Percentiles rank a stretch among this genome's conserved stretches.
Evolutionary conservation across 2,113 vertebrate species (phyloP).

Genomic region (Podiceps cristatus): DNA sequence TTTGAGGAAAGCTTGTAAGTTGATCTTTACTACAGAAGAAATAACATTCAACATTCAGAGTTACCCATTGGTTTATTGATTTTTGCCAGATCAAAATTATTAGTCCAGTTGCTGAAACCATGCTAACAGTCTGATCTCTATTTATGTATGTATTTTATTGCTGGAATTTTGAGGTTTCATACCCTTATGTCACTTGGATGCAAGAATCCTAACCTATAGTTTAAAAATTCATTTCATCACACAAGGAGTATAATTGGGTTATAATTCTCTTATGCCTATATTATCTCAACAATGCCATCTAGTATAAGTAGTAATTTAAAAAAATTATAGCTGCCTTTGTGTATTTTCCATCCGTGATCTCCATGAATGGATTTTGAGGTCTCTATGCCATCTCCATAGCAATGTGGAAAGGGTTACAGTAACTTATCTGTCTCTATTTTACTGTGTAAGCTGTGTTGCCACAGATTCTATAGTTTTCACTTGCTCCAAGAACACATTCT

Average conservation of each 20-base stretch:
- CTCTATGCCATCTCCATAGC: background rate
- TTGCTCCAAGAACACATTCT: background rate
- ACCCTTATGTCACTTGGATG: background rate
- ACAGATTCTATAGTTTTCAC: background rate
- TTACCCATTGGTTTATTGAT: background rate
- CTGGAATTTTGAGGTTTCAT: background rate
- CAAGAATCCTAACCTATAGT: background rate
- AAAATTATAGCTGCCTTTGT: background rate
- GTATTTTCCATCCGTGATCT: background rate
- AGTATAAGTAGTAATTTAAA: background rate
- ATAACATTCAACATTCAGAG: background rate
- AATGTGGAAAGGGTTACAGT: background rate
- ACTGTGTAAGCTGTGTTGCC: background rate
- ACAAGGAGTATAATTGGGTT: background rate
- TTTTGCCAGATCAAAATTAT: background rate
- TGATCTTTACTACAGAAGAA: background rate
- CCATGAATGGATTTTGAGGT: background rate
- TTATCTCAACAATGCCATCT: background rate
- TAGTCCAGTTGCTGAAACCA: background rate
- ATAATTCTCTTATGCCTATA: background rate
- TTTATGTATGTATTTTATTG: background rate
- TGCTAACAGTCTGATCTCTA: background rate
- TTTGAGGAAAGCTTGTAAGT: slow-evolving; percentile 96
- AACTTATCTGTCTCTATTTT: background rate
- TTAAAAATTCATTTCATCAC: background rate